Conservation (phyloP, 2,888 invertebrate genomes). For the Pogonocherus hispidulus region DNA sequence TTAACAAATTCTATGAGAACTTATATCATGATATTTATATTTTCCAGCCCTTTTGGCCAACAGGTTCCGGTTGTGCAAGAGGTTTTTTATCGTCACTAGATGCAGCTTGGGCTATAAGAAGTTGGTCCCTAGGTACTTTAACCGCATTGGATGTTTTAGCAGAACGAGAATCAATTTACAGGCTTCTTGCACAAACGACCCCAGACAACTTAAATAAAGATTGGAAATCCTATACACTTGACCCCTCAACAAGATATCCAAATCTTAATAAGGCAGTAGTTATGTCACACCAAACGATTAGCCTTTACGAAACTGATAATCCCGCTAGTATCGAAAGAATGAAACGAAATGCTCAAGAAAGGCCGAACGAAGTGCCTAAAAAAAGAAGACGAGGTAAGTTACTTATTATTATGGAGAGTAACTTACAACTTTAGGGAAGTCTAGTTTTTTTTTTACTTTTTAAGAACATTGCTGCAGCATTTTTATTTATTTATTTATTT, state of each 20-base stretch:
- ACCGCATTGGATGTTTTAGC: slow-evolving; percentile 90
- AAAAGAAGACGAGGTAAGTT: slow-evolving; percentile 76
- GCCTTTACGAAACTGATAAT: slow-evolving; percentile 81
- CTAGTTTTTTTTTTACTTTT: no score
- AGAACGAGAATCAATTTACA: slow-evolving; percentile 94
- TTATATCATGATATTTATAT: no score
- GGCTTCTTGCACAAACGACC: slow-evolving; percentile 89
- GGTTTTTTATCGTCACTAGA: slow-evolving; percentile 97
- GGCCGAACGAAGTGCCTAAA: slow-evolving; percentile 72
- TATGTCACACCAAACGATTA: slow-evolving; percentile 81
- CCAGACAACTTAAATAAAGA: slow-evolving; percentile 96
- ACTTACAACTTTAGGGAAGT: no score
- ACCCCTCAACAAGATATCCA: slow-evolving; percentile 89
- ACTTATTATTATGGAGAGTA: neutral
- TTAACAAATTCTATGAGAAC: no score
- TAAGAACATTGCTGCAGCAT: no score
- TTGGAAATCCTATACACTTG: slow-evolving; percentile 87
- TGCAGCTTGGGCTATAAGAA: slow-evolving; percentile 93
- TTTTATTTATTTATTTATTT: no score
- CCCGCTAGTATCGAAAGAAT: slow-evolving; percentile 73
- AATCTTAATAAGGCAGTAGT: slow-evolving; percentile 85
- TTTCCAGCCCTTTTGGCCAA: slow-evolving; percentile 99
- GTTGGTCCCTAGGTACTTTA: slow-evolving; percentile 79
- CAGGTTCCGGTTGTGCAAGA: slow-evolving; percentile 97
- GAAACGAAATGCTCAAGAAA: slow-evolving; percentile 59